Evolutionary conservation across 2,113 vertebrate species (phyloP).

Genomic region (Ceyx cyanopectus): DNA sequence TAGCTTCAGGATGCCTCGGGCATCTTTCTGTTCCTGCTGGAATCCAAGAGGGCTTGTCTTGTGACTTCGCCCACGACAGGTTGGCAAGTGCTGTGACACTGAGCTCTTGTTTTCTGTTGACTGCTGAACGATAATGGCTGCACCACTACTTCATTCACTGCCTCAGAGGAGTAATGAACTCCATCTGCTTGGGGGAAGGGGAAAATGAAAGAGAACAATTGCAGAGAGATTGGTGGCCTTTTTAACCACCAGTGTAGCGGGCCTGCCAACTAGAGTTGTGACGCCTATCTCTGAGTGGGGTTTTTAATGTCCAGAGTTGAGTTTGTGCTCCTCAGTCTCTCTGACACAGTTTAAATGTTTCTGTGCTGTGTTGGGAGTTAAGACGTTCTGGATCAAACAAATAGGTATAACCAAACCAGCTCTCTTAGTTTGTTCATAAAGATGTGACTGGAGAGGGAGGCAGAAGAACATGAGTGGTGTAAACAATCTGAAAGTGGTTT

Average conservation of each 20-base stretch:
- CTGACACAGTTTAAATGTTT: accelerated
- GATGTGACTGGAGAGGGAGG: not conserved
- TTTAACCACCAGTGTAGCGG: not conserved
- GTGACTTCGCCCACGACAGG: not conserved
- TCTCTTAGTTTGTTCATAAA: not conserved
- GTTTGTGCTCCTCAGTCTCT: not conserved
- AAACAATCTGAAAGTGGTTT: not conserved
- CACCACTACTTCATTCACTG: not conserved
- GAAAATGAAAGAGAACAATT: not conserved
- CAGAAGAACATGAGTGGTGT: not conserved
- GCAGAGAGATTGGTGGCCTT: not conserved
- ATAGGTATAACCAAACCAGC: accelerated
- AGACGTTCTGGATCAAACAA: not conserved
- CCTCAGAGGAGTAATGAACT: not conserved
- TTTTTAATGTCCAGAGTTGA: not conserved
- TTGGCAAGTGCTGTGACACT: slow-evolving; percentile 5
- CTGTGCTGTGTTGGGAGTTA: not conserved
- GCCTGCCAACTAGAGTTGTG: no score
- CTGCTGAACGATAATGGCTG: not conserved
- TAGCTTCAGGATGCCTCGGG: not conserved
- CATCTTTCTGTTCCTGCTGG: not conserved
- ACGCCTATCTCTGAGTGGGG: not conserved
- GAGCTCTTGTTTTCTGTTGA: slow-evolving; percentile 19
- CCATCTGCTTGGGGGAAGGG: slow-evolving; percentile 23
- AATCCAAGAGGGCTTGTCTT: not conserved